A percentile compares a stretch with the other conserved stretches of the same genome.
Conservation (phyloP, 1,140 invertebrate species). For the Reticulitermes speratus region DNA sequence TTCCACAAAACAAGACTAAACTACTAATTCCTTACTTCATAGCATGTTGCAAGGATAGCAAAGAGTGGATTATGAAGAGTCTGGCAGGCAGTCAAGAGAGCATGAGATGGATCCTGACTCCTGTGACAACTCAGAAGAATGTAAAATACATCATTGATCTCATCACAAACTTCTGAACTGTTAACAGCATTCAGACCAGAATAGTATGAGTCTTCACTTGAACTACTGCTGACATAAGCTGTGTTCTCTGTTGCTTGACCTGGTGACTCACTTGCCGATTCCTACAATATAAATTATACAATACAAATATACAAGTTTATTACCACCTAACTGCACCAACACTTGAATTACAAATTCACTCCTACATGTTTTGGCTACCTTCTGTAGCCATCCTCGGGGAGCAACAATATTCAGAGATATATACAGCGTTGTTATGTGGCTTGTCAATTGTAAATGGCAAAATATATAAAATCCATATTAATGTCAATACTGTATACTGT, state of each 20-base stretch:
- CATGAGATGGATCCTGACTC: slow-evolving; percentile 63
- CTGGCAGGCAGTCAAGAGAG: slow-evolving; percentile 57
- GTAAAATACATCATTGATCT: slow-evolving; percentile 58
- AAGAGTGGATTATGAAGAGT: slow-evolving; percentile 56
- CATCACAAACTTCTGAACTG: slow-evolving; percentile 52
- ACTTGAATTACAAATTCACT: not conserved
- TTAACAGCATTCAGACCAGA: slow-evolving; percentile 37
- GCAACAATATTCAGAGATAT: too few species aligned
- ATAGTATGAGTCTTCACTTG: slow-evolving; percentile 22
- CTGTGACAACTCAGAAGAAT: slow-evolving; percentile 63
- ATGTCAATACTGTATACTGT: too few species aligned
- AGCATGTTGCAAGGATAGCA: slow-evolving; percentile 63
- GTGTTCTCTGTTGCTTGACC: not conserved
- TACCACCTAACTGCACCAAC: not conserved
- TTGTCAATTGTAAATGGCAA: too few species aligned
- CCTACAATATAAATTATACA: not conserved
- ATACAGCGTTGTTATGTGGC: too few species aligned
- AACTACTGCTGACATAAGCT: slow-evolving; percentile 17
- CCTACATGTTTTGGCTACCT: too few species aligned
- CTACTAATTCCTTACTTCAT: slow-evolving; percentile 53
- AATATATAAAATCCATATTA: too few species aligned
- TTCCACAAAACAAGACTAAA: too few species aligned
- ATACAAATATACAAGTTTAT: too few species aligned
- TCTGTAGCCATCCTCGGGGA: too few species aligned
- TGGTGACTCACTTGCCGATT: not conserved